Evolutionary conservation across 2,797 vertebrate genomes (phyloP).

Genomic region (Rhynchonycteris naso): DNA sequence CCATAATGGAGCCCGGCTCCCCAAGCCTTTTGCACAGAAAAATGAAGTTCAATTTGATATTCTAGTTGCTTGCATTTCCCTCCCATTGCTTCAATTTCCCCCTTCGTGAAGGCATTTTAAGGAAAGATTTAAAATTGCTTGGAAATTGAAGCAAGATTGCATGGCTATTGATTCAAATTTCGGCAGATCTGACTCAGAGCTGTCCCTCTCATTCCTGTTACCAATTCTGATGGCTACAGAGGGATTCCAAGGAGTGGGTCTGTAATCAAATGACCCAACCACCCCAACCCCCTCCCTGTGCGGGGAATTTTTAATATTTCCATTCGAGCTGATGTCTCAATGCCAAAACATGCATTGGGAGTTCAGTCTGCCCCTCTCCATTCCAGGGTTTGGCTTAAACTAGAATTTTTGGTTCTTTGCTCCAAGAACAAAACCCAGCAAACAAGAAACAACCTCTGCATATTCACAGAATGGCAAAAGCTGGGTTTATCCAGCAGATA

Average conservation of each 20-base stretch:
- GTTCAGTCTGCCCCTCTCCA: slow-evolving; percentile 42
- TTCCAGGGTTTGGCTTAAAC: slow-evolving; percentile 53
- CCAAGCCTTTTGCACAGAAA: slow-evolving; percentile 8
- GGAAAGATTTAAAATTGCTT: slow-evolving; percentile 10
- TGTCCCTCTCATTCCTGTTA: slow-evolving; percentile 46
- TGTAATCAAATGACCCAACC: slow-evolving; percentile 57
- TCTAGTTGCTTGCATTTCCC: background rate
- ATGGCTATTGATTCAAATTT: slow-evolving; percentile 68
- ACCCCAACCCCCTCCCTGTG: background rate
- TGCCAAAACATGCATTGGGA: slow-evolving; percentile 7
- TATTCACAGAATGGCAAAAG: slow-evolving; percentile 50
- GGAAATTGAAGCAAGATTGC: slow-evolving; percentile 59
- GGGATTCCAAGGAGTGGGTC: slow-evolving; percentile 21
- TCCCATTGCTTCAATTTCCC: background rate
- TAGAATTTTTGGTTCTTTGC: slow-evolving; percentile 45
- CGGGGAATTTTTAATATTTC: slow-evolving; percentile 32
- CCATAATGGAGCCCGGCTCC: background rate
- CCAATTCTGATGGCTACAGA: slow-evolving; percentile 60
- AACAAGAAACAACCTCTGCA: slow-evolving; percentile 50
- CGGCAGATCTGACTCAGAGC: slow-evolving; percentile 34
- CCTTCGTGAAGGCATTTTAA: slow-evolving; percentile 39
- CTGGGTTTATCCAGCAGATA: slow-evolving; percentile 55
- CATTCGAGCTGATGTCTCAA: slow-evolving; percentile 34
- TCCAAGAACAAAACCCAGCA: slow-evolving; percentile 35
- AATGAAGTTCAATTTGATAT: slow-evolving; percentile 9